phyloP scores from a whole-genome alignment of 2,113 vertebrate genomes.

The Sphyrna mokarran region DNA sequence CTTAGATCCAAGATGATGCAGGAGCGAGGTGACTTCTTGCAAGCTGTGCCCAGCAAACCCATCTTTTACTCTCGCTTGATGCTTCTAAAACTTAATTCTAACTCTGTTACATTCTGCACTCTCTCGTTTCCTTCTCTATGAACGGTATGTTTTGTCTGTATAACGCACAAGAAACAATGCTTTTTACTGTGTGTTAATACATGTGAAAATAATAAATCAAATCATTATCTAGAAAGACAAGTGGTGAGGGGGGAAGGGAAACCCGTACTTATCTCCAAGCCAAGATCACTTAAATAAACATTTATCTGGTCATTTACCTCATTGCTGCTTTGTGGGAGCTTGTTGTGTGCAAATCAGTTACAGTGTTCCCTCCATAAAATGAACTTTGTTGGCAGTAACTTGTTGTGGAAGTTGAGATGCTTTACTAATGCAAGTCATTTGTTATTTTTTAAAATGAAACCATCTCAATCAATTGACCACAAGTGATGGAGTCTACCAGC shows the following conservation, averaged over 20 bases:
- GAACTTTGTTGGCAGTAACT: not conserved
- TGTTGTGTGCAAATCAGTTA: not conserved
- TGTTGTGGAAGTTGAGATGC: not conserved
- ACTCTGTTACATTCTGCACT: too few species aligned
- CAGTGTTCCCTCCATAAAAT: not conserved
- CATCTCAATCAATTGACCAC: not conserved
- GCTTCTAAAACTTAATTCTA: too few species aligned
- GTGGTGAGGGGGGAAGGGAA: not conserved
- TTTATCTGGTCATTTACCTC: not conserved
- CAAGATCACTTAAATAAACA: not conserved
- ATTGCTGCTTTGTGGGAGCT: not conserved
- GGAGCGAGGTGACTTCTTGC: too few species aligned
- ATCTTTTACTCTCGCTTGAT: too few species aligned
- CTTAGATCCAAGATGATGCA: too few species aligned
- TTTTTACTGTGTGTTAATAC: too few species aligned
- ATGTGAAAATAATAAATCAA: too few species aligned
- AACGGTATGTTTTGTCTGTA: too few species aligned
- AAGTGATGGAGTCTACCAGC: not conserved
- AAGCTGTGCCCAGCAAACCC: too few species aligned
- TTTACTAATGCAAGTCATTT: not conserved
- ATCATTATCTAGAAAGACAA: too few species aligned
- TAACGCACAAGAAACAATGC: too few species aligned
- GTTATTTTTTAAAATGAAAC: not conserved
- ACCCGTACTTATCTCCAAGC: not conserved
- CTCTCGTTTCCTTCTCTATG: too few species aligned